A percentile compares a stretch with the other conserved stretches of the same genome.
Evolutionary conservation across 2,888 invertebrate genomes (phyloP).

Genomic region (Folsomia manolachei): DNA sequence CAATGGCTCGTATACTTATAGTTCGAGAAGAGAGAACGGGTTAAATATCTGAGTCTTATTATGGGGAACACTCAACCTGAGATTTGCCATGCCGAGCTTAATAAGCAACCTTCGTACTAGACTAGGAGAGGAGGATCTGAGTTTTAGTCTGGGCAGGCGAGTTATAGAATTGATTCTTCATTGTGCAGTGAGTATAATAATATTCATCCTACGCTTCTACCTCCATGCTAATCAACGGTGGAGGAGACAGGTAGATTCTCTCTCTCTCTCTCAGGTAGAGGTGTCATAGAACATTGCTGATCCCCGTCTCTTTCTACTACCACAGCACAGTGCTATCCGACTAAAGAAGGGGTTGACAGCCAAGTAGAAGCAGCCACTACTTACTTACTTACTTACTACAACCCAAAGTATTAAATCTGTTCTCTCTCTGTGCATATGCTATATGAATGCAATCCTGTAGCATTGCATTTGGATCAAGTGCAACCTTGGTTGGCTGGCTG

Average conservation of each 20-base stretch:
- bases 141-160: too few relatives aligned
- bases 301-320: background rate
- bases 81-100: background rate
- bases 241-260: background rate
- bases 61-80: background rate
- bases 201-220: background rate
- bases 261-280: background rate
- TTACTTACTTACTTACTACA: background rate
- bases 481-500: slow-evolving; percentile 14
- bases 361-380: too few relatives aligned
- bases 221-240: background rate
- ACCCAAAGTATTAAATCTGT: too few relatives aligned
- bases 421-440: slow-evolving; percentile 5
- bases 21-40: background rate
- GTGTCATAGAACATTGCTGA: background rate
- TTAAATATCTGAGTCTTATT: background rate
- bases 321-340: background rate
- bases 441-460: background rate
- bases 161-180: background rate
- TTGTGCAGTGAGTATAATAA: background rate
- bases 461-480: background rate
- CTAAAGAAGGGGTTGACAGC: background rate
- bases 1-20: too few relatives aligned
- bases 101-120: background rate
- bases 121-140: background rate